Base-by-base conservation (phyloP, 2,797 vertebrate species). In the Protonibea diacanthus region DNA sequence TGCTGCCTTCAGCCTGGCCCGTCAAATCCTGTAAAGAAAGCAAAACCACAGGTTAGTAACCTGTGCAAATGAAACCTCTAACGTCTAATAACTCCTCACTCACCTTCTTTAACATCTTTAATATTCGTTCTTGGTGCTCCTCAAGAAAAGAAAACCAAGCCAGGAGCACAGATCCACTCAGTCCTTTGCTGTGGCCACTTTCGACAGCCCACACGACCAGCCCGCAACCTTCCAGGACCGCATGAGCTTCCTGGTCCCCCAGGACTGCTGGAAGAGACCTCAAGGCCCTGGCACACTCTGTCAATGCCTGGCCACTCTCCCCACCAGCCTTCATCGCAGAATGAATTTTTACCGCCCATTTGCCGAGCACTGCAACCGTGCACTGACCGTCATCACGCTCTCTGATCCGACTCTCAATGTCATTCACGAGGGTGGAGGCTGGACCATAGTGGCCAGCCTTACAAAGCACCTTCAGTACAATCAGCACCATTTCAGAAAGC, bases 151-250 rank as follows among this genome's bases (percentile, higher is more conserved):
- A 92, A 68, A 95, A 96, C 85, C 82, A 84, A 61, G 90, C 64
- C 73, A 95, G 84, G 42, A 94, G 89, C 20, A 83, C 81, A 27
- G 85, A 74, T 70, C 63, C 95, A 57, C 78, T 90, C 38, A 95
- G 77, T 18, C 51, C 89, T 69, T 88, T 92, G 27, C 18, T 76
- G 56, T 90, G 82, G 12, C 86, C 76, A 44, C 66, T 88, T 72
- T 95, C 93, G 0, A 97, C 89, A 42, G 91, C 90, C 80, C 91
- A 96, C 44, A 94, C n/a, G 21, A 97, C 60, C 6, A 97, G 89
- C 76, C 95, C 93, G 81, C 96, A 96, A 63, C 92, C 95, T 74
- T 96, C 96, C n/a, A 94, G 79, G 56, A 97, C 66, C 0, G 94
- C 86, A 45, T 94, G 92, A 38, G 87, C 86, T 0, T 93, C 91